Evolutionary conservation across 2,888 invertebrate genomes (phyloP), one percentile per base, ranked within the genome.

Genomic region (Oligia latruncula): DNA sequence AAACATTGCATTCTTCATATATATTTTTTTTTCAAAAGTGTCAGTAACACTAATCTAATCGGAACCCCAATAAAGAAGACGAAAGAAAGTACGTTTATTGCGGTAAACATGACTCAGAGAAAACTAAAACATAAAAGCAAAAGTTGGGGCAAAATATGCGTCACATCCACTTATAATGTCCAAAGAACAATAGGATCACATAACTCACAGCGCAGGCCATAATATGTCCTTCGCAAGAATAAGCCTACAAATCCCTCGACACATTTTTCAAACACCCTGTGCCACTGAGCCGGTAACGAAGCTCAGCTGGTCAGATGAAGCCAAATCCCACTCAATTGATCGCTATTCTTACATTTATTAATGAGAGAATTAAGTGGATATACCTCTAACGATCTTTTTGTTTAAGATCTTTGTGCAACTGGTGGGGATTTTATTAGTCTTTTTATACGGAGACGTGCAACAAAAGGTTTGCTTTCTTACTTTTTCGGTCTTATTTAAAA

Each of bases 241-340:
- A 17, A 62, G 0, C 15, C 17, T 11, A 62, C 23, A 80, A 84
- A 80, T 49, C 74, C 58, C 23, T 3, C 4, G 11, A 35, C 5
- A 73, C 71, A 77, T 82, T 78, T 81, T 88, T 82, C 87, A 90
- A 90, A 81, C 94, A 92, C 0, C 86, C 94, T 92, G 90, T 93
- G 91, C 74, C 65, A 68, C 15, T 55, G 64, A 85, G 81, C 84
- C 86, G 70, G 89, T 92, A 93, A 93, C 88, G 91, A 93, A 91
- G 91, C 92, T 92, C 91, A 93, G 91, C 92, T 92, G 92, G 83
- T 83, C 86, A 91, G 92, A 92, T 91, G 92, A 91, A 91, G 88
- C 92, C 90, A 92, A 94, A 94, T 94, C 94, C 93, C 88, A 91
- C 90, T 92, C 94, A 95, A 95, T 95, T 94, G 94, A 93, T 91